Conservation (phyloP, 1,140 invertebrate species). For the Pachyrhynchus sulphureomaculatus region DNA sequence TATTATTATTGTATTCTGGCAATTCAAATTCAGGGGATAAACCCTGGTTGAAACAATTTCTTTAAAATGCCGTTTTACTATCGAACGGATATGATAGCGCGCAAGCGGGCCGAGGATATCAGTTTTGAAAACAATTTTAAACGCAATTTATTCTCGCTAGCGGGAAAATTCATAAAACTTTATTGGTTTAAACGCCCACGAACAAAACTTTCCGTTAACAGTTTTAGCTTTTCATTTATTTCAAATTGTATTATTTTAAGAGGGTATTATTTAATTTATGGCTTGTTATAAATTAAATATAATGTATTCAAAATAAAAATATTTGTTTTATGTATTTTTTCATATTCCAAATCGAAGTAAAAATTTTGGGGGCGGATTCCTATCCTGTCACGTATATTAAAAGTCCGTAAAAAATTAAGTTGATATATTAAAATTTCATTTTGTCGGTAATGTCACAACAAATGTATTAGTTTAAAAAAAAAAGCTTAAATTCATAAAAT, state of each 20-base stretch:
- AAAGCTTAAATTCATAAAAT: too few relatives aligned
- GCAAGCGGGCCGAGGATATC: constrained; percentile 7
- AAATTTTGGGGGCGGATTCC: too few relatives aligned
- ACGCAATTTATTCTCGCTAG: constrained; percentile 14
- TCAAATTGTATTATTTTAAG: neutral
- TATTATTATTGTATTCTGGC: constrained; percentile 34
- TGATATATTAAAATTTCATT: too few relatives aligned
- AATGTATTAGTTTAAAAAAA: too few relatives aligned
- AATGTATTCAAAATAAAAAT: too few relatives aligned
- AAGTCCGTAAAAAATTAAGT: too few relatives aligned
- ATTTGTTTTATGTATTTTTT: too few relatives aligned
- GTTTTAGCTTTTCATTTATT: constrained; percentile 8
- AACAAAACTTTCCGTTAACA: constrained; percentile 4
- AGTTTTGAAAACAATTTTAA: constrained; percentile 21
- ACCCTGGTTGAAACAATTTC: constrained; percentile 23
- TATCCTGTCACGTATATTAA: too few relatives aligned
- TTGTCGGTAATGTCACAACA: too few relatives aligned
- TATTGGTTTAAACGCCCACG: constrained; percentile 12
- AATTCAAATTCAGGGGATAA: constrained; percentile 19
- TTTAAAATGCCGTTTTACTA: constrained; percentile 28
- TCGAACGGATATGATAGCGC: constrained; percentile 18
- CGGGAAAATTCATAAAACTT: constrained; percentile 18
- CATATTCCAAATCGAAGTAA: too few relatives aligned
- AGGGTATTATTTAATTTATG: too few relatives aligned
- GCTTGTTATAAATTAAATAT: too few relatives aligned